These are phyloP conservation scores for Hylaea fasciaria DNA, from an alignment of 2,888 invertebrate genomes.

Conservation along the genomic window DNA sequence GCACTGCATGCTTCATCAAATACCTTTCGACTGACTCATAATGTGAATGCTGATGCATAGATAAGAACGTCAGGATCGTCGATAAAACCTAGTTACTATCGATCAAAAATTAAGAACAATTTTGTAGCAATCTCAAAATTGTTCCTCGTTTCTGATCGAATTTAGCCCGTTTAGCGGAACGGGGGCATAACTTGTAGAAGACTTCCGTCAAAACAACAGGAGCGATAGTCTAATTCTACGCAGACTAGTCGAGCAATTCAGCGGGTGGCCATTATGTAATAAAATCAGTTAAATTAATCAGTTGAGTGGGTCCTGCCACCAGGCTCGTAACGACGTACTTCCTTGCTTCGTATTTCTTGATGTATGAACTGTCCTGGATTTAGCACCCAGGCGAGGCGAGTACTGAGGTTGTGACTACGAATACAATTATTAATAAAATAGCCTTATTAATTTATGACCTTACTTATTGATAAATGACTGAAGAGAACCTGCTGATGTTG, in stretches of 20 bases:
- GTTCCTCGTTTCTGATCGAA: no score
- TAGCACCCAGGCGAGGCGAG: constrained; percentile 34
- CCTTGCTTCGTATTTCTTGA: constrained; percentile 38
- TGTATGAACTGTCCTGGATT: constrained; percentile 40
- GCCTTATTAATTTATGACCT: no score
- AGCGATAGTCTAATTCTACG: constrained; percentile 50
- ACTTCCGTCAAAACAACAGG: constrained; percentile 32
- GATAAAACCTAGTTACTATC: neutral
- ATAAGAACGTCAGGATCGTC: constrained; percentile 17
- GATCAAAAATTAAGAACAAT: constrained; percentile 8
- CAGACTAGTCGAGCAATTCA: constrained; percentile 53
- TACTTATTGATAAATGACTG: no score
- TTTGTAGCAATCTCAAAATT: no score
- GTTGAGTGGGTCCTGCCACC: constrained; percentile 74
- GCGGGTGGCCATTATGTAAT: constrained; percentile 73
- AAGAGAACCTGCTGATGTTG: no score
- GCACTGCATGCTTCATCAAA: constrained; percentile 28
- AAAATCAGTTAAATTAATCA: constrained; percentile 81
- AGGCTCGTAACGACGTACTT: constrained; percentile 43
- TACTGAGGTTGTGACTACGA: neutral
- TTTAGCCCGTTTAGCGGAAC: no score
- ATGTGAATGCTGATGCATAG: constrained; percentile 25
- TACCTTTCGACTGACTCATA: constrained; percentile 23
- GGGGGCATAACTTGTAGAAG: constrained; percentile 15
- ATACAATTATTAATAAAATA: no score